phyloP scores from a whole-genome alignment of 2,888 invertebrate species.

The Epistrophe eligans region DNA sequence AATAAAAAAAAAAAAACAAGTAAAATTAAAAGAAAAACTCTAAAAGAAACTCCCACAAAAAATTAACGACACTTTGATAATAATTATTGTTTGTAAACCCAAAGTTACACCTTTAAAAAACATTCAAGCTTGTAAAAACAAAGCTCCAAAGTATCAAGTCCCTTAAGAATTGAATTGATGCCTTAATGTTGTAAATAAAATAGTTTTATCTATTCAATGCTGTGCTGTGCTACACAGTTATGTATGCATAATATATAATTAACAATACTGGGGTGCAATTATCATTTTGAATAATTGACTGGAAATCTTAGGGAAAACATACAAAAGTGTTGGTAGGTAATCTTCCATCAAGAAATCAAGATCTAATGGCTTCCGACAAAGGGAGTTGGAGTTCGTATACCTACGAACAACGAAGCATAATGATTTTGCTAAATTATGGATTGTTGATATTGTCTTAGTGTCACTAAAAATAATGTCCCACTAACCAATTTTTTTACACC shows the following conservation, averaged over 20 bases:
- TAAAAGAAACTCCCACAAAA: constrained; percentile 48
- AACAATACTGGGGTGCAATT: constrained; percentile 38
- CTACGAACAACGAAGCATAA: constrained; percentile 4
- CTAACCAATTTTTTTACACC: constrained; percentile 10
- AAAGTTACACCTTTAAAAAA: constrained; percentile 12
- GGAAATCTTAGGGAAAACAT: constrained; percentile 2
- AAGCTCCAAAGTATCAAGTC: constrained; percentile 18
- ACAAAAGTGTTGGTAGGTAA: constrained; percentile 14
- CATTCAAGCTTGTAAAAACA: constrained; percentile 11
- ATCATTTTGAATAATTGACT: constrained; percentile 48
- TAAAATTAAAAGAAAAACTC: background rate
- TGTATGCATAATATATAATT: constrained; percentile 20
- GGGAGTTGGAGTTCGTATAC: background rate
- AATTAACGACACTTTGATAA: constrained; percentile 64
- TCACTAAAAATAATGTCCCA: constrained; percentile 34
- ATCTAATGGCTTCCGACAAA: constrained; percentile 39
- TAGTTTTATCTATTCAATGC: constrained; percentile 13
- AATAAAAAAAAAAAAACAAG: background rate
- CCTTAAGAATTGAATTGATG: constrained; percentile 15
- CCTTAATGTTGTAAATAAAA: constrained; percentile 42
- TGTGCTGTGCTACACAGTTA: background rate
- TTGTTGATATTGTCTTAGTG: constrained; percentile 27
- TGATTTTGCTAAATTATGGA: background rate
- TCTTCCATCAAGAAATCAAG: constrained; percentile 48
- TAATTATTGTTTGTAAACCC: constrained; percentile 4